Evolutionary conservation across 2,888 invertebrate species (phyloP), one percentile per base, ranked within the genome.

Genomic region (Digitonthophagus gazella): DNA sequence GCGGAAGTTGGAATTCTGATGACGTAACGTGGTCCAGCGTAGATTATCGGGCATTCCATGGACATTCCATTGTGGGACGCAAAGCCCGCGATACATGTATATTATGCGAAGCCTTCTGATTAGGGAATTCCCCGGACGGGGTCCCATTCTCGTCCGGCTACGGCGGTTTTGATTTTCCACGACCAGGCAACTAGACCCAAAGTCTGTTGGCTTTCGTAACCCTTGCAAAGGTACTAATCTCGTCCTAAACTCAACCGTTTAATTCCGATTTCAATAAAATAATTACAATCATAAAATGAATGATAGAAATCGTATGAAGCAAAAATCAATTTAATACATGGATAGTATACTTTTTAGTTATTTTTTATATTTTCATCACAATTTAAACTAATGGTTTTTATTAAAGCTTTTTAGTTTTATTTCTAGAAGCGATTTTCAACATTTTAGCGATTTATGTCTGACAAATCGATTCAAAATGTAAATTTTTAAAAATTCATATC

Each of bases 11-110:
- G 80, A 79, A 80, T 80, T 73, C 77, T 75, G 77, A 77, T 78
- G 78, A 78, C 79, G 79, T 78, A 78, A 79, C 77, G 77, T 76
- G 78, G 80, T 73, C 71, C 78, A 20, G 61, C 77, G 78, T 78
- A 78, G 79, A 80, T 79, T 80, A 80, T 80, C 79, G 78, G 77
- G 75, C 80, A 81, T 81, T 80, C 80, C 79, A 69, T 75, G 73
- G 73, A 75, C 77, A 80, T 79, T 80, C 79, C 78, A 72, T 72
- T 69, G 71, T 71, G 65, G 74, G 72, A 71, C 73, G 75, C 76
- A 77, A 75, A 73, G 71, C 75, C 73, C 76, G 74, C 73, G 76
- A 76, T 78, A 79, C 78, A 78, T 78, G 77, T 79, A 77, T 78
- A 79, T 78, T 78, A 79, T 76, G 75, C 73, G 74, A 72, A 72